A percentile compares a stretch with the other conserved stretches of the same genome.
Evolutionary conservation across 2,888 invertebrate species (phyloP).

Genomic region (Scaptomyza reducta): DNA sequence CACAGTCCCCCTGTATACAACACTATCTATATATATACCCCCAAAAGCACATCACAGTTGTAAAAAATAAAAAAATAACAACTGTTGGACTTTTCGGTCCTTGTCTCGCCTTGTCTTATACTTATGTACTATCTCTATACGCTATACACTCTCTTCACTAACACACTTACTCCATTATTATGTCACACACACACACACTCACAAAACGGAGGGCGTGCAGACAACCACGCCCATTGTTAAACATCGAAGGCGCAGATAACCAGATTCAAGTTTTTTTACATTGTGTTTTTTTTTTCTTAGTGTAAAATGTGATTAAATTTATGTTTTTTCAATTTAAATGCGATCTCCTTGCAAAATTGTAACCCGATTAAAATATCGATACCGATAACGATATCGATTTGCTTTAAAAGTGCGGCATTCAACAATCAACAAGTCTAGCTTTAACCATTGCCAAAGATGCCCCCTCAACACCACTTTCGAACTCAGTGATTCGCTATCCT

Average conservation of each 20-base stretch:
- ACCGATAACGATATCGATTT: constrained; percentile 33
- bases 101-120: constrained; percentile 76
- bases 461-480: constrained; percentile 1
- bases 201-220: constrained; percentile 23
- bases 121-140: constrained; percentile 33
- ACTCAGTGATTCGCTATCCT: constrained; percentile 29
- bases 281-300: constrained; percentile 34
- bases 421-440: constrained; percentile 51
- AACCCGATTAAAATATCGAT: constrained; percentile 8
- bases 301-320: constrained; percentile 39
- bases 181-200: constrained; percentile 7
- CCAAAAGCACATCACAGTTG: constrained; percentile 79
- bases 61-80: constrained; percentile 24
- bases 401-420: constrained; percentile 37
- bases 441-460: constrained; percentile 62
- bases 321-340: constrained; percentile 13
- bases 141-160: constrained; percentile 2
- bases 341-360: not conserved
- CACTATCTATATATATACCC: not conserved
- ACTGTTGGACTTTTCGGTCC: constrained; percentile 85
- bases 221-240: constrained; percentile 39
- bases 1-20: not conserved
- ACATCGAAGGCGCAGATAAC: constrained; percentile 27
- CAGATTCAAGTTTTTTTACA: constrained; percentile 30
- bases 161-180: not conserved